A percentile compares a stretch with the other conserved stretches of the same genome.
phyloP scores from a whole-genome alignment of 2,888 invertebrate genomes.

The Andricus curvator region DNA sequence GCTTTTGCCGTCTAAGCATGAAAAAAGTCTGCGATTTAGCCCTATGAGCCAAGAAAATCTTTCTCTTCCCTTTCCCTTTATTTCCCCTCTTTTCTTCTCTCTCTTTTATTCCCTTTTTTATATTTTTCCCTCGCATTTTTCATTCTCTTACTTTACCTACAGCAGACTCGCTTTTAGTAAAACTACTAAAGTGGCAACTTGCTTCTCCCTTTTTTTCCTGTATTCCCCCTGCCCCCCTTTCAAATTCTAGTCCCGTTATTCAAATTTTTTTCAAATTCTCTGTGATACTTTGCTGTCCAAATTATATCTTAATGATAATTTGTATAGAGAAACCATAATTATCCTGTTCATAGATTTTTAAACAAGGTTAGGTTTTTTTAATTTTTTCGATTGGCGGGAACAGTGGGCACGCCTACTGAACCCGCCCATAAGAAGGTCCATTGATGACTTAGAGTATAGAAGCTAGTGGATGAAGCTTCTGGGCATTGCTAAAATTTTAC shows the following conservation, averaged over 20 bases:
- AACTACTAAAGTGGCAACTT: constrained; percentile 69
- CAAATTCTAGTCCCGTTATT: not conserved
- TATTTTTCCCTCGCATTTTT: constrained; percentile 53
- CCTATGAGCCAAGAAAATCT: constrained; percentile 55
- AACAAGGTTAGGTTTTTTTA: too few relatives aligned
- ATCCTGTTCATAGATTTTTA: not conserved
- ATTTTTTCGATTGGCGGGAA: too few relatives aligned
- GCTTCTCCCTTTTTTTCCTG: constrained; percentile 56
- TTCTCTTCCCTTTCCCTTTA: constrained; percentile 59
- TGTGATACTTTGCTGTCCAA: constrained; percentile 47
- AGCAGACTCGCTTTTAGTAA: constrained; percentile 58
- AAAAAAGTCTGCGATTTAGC: constrained; percentile 72
- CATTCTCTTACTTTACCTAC: constrained; percentile 60
- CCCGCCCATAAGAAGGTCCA: too few relatives aligned
- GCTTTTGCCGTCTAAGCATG: constrained; percentile 73
- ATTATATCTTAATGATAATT: constrained; percentile 25
- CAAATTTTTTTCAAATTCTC: constrained; percentile 47
- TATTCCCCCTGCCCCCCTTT: constrained; percentile 27
- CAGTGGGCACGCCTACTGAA: too few relatives aligned
- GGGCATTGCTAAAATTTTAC: too few relatives aligned
- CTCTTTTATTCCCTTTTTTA: constrained; percentile 52
- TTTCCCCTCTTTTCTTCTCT: constrained; percentile 47
- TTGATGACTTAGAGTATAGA: too few relatives aligned
- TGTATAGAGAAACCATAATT: not conserved
- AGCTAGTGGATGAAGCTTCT: too few relatives aligned